These are phyloP conservation scores for Micromussa lordhowensis DNA, from an alignment of 92 coral and sea anemone species.

Conservation along the genomic window DNA sequence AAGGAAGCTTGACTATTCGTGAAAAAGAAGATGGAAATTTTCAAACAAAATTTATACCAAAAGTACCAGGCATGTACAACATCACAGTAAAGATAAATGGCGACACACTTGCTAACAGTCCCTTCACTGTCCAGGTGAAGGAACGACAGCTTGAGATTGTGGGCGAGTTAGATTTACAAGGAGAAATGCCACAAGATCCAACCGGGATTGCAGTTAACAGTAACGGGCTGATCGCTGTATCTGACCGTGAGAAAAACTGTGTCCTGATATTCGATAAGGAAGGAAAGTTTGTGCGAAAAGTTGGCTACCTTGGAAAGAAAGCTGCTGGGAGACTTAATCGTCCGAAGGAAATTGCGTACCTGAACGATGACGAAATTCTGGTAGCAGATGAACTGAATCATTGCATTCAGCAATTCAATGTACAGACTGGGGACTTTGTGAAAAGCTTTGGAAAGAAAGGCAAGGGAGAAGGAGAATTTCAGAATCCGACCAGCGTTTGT, in stretches of 20 bases:
- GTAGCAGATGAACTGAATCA: conserved; percentile 23
- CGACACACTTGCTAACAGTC: background rate
- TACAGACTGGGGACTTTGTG: conserved; percentile 16
- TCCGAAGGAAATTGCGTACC: background rate
- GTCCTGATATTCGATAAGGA: background rate
- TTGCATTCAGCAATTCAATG: conserved; percentile 12
- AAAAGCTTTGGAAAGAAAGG: conserved; percentile 32
- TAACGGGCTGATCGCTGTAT: conserved; percentile 15
- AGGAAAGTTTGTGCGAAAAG: background rate
- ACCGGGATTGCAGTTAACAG: conserved; percentile 7
- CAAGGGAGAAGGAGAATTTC: background rate
- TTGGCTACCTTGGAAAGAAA: background rate
- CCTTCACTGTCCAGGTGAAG: background rate
- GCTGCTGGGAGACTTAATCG: background rate
- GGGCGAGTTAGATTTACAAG: conserved; percentile 4
- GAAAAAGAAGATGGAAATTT: background rate
- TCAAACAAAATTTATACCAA: background rate
- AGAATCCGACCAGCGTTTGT: conserved; percentile 2
- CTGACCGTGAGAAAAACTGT: background rate
- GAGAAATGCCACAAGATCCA: background rate
- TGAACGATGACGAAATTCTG: conserved; percentile 14
- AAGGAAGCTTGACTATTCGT: background rate
- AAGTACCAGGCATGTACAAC: background rate
- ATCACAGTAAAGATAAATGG: background rate
- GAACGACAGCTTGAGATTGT: background rate